Conservation (phyloP, 2,113 vertebrate genomes). For the Toxotes chatareus region DNA sequence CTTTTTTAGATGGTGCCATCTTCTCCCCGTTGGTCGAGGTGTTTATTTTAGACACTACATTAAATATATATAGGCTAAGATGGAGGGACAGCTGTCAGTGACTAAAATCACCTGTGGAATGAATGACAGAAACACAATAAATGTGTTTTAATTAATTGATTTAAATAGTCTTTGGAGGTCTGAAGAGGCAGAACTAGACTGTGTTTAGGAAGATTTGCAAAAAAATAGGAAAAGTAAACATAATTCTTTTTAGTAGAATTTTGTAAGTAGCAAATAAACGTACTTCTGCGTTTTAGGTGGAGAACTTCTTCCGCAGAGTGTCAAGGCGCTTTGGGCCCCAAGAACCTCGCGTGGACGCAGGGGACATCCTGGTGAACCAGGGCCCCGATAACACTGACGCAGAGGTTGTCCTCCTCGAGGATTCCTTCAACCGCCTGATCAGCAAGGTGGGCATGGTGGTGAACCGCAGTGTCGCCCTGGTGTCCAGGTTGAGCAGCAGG, state of each 20-base stretch:
- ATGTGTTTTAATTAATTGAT: too few species aligned
- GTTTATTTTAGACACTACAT: neutral
- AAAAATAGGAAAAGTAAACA: neutral
- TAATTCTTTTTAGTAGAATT: neutral
- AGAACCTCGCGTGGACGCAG: slow-evolving; percentile 65
- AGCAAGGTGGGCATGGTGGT: slow-evolving; percentile 82
- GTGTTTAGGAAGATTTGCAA: too few species aligned
- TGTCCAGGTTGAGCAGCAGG: slow-evolving; percentile 84
- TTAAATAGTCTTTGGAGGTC: too few species aligned
- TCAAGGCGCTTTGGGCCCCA: slow-evolving; percentile 82
- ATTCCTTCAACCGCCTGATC: slow-evolving; percentile 84
- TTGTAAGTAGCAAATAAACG: neutral
- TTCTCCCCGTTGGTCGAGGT: neutral
- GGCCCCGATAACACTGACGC: slow-evolving; percentile 73
- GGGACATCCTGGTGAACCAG: slow-evolving; percentile 72
- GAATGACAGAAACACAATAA: too few species aligned
- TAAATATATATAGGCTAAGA: neutral
- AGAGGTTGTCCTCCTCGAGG: slow-evolving; percentile 84
- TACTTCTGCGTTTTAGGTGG: slow-evolving; percentile 78
- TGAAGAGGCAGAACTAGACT: too few species aligned
- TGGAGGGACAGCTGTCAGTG: neutral
- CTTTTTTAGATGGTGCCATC: neutral
- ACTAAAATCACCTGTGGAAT: neutral
- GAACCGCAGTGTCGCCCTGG: slow-evolving; percentile 84
- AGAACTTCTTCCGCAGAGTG: slow-evolving; percentile 87